Evolutionary conservation across 2,113 vertebrate species (phyloP).

Genomic region (Ammospiza nelsoni): DNA sequence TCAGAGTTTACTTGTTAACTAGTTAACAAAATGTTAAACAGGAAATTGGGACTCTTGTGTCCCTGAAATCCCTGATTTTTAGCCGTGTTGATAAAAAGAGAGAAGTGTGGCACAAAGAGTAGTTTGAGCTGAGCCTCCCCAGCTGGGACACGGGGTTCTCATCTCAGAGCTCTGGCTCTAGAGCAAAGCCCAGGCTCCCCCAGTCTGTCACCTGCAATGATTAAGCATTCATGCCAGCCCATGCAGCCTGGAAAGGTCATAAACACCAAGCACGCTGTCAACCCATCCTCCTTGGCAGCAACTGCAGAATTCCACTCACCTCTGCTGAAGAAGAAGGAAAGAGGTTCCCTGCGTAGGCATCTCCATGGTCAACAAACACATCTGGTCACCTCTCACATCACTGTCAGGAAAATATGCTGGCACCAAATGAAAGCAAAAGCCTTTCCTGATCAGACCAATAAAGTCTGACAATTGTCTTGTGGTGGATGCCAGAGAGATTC

Average conservation of each 20-base stretch:
- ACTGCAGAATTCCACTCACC: conserved; percentile 40
- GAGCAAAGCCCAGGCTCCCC: neutral
- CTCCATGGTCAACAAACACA: neutral
- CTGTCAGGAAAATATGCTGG: neutral
- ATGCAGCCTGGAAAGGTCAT: neutral
- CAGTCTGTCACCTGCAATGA: neutral
- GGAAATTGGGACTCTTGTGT: neutral
- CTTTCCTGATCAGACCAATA: neutral
- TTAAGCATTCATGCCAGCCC: neutral
- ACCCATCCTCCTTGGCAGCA: neutral
- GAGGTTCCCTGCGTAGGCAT: neutral
- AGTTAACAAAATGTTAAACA: neutral
- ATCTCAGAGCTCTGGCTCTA: neutral
- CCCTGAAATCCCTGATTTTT: neutral
- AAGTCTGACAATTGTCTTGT: conserved; percentile 44
- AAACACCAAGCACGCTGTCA: neutral
- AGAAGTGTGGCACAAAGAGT: neutral
- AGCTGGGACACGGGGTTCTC: neutral
- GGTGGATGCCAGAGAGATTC: conserved; percentile 27
- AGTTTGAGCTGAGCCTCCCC: neutral
- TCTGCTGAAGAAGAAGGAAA: neutral
- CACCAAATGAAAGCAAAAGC: conserved; percentile 24
- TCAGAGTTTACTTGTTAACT: neutral
- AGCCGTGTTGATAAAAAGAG: neutral
- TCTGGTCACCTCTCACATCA: neutral